Conservation (phyloP, 1,140 invertebrate genomes). For the Stegodyphus dumicola region DNA sequence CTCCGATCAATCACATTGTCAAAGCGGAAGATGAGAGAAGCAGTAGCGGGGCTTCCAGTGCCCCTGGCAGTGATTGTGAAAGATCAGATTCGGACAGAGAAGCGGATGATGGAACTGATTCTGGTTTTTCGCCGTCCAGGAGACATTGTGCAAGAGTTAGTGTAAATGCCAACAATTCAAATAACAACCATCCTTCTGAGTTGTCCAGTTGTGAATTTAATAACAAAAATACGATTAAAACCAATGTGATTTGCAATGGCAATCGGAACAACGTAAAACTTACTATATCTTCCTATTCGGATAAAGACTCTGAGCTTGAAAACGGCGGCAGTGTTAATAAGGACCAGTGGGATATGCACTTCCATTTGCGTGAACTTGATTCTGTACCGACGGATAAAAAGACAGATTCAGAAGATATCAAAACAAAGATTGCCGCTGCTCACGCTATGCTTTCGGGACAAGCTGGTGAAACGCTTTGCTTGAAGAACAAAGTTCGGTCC, state of each 20-base stretch:
- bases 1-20: conserved; percentile 12
- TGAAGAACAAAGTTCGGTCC: conserved; percentile 91
- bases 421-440: conserved; percentile 42
- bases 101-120: conserved; percentile 56
- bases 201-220: background rate
- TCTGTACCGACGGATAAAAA: conserved; percentile 43
- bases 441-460: conserved; percentile 40
- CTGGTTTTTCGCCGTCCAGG: conserved; percentile 38
- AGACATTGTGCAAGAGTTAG: conserved; percentile 21
- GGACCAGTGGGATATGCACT: conserved; percentile 46
- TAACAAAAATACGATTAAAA: conserved; percentile 3
- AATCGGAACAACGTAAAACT: conserved; percentile 41
- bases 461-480: conserved; percentile 86
- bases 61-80: conserved; percentile 57
- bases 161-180: conserved; percentile 23
- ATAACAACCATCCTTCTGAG: background rate
- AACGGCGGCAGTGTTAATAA: background rate
- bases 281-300: conserved; percentile 50
- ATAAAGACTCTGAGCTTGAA: conserved; percentile 21
- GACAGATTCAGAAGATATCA: conserved; percentile 46
- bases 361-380: conserved; percentile 55
- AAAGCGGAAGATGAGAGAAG: conserved; percentile 58
- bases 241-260: conserved; percentile 21
- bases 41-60: conserved; percentile 60
- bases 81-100: conserved; percentile 54